Conservation (phyloP, 35 echinoderm and acorn worm genomes). For the Hemicentrotus pulcherrimus region DNA sequence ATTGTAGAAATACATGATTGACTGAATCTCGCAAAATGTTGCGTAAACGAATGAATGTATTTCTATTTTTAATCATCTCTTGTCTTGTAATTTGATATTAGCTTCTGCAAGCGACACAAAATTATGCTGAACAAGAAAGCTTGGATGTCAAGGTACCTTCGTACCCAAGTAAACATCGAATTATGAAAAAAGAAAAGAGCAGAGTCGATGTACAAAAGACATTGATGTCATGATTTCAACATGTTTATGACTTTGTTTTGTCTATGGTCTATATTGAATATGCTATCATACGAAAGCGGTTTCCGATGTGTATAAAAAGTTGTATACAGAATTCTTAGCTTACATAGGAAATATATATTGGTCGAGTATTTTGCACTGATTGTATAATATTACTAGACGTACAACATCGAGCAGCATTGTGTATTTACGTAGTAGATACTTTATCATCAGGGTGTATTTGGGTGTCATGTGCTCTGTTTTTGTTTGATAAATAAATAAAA, state of each 20-base stretch:
- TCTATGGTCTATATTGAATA: not conserved
- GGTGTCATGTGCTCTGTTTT: not conserved
- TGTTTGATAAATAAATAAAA: conserved; percentile 21
- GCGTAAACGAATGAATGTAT: not conserved
- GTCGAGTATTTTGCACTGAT: not conserved
- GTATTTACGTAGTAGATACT: conserved; percentile 1
- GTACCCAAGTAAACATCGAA: not conserved
- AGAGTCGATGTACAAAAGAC: not conserved
- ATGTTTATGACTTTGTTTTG: conserved; percentile 1
- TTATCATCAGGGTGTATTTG: conserved; percentile 1
- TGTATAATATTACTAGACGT: not conserved
- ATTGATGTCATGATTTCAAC: not conserved
- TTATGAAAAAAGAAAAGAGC: not conserved
- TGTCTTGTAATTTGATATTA: not conserved
- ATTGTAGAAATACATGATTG: not conserved
- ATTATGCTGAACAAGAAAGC: not conserved
- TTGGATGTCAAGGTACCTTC: not conserved
- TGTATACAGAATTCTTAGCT: conserved; percentile 1
- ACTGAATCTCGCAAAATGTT: not conserved
- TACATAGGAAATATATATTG: conserved; percentile 5
- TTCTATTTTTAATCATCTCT: not conserved
- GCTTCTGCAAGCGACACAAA: not conserved
- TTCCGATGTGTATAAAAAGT: not conserved
- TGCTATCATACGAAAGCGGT: not conserved
- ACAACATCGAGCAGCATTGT: not conserved